Percentiles rank a stretch among this genome's conserved stretches.
phyloP scores from a whole-genome alignment of 2,888 invertebrate genomes.

The Melinopterus prodromus region DNA sequence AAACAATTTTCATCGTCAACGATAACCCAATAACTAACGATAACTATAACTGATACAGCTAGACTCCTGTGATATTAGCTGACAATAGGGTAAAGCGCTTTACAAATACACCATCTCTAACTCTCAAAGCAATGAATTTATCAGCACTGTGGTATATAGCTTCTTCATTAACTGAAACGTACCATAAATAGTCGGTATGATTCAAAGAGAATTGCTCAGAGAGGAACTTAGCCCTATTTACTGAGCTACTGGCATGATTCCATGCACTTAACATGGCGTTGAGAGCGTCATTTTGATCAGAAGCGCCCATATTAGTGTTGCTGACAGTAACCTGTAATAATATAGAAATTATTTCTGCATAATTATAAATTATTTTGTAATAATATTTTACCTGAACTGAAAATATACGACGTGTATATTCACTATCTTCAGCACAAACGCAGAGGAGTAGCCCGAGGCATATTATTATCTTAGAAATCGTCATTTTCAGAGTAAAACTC shows the following conservation, averaged over 20 bases:
- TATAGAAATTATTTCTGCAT: no score
- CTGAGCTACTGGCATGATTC: not conserved
- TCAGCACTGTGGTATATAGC: not conserved
- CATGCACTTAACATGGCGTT: not conserved
- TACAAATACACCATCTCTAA: not conserved
- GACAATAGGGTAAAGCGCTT: not conserved
- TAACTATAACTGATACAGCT: not conserved
- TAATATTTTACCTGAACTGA: not conserved
- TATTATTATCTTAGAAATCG: not conserved
- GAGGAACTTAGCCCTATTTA: not conserved
- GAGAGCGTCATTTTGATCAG: conserved; percentile 13
- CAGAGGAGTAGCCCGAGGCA: not conserved
- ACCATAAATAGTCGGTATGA: not conserved
- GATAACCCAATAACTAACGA: no score
- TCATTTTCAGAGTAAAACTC: not conserved
- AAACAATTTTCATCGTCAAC: no score
- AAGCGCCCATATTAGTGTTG: not conserved
- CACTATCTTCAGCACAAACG: not conserved
- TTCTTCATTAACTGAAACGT: conserved; percentile 7
- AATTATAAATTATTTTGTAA: not conserved
- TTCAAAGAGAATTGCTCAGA: not conserved
- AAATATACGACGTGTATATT: not conserved
- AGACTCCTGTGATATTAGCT: not conserved
- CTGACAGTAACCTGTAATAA: not conserved
- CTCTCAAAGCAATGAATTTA: not conserved